phyloP scores from a whole-genome alignment of 2,113 vertebrate species.

The Leptobrachium ailaonicum region DNA sequence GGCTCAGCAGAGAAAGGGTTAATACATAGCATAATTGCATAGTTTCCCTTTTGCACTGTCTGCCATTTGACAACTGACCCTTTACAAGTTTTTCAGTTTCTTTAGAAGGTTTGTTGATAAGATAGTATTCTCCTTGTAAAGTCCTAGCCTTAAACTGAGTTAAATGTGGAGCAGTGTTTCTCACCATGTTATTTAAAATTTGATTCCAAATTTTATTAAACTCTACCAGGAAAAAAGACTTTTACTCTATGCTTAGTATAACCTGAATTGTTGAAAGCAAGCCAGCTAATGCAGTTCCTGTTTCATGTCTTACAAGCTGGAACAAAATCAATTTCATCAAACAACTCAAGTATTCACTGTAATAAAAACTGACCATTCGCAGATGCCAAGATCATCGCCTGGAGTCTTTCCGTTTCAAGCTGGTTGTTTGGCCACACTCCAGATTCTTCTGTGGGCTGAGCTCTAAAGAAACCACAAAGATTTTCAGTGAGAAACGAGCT shows the following conservation, averaged over 20 bases:
- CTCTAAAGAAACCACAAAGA: slow-evolving; percentile 59
- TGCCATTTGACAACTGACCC: too few species aligned
- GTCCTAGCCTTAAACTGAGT: too few species aligned
- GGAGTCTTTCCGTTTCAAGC: slow-evolving; percentile 94
- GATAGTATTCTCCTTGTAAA: too few species aligned
- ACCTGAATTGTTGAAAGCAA: not conserved
- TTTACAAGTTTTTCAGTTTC: too few species aligned
- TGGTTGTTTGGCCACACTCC: slow-evolving; percentile 97
- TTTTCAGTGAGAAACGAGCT: slow-evolving; percentile 1
- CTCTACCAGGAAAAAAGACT: too few species aligned
- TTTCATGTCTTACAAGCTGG: not conserved
- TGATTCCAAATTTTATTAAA: too few species aligned
- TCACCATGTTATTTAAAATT: too few species aligned
- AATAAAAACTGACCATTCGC: slow-evolving; percentile 82
- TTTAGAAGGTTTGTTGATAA: too few species aligned
- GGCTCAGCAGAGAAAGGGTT: too few species aligned
- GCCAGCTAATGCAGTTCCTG: not conserved
- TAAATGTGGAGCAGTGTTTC: too few species aligned
- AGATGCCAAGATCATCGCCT: slow-evolving; percentile 93
- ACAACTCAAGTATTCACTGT: not conserved
- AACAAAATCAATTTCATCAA: slow-evolving; percentile 4
- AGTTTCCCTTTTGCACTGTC: too few species aligned
- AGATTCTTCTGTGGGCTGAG: slow-evolving; percentile 83
- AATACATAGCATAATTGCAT: too few species aligned
- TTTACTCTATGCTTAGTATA: not conserved